A percentile compares a stretch with the other conserved stretches of the same genome.
Evolutionary conservation across 2,797 vertebrate genomes (phyloP).

Genomic region (Sphenopsis melanotis): DNA sequence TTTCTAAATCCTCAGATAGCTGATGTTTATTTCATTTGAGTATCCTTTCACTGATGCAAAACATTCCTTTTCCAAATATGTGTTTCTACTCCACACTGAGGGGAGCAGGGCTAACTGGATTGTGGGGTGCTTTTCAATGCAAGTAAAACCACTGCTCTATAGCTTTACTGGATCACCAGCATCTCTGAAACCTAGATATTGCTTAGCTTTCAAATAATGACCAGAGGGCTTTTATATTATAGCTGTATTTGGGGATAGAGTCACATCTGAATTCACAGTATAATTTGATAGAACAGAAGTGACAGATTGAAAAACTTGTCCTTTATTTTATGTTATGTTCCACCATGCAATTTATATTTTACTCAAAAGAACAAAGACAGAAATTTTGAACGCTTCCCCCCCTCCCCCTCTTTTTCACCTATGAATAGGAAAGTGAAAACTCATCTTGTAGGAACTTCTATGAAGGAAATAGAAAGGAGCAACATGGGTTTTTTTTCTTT

Average conservation of each 20-base stretch:
- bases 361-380: not conserved
- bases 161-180: not conserved
- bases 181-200: not conserved
- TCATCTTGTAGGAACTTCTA: not conserved
- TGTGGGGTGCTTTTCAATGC: not conserved
- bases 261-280: not conserved
- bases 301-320: not conserved
- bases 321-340: not conserved
- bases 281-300: not conserved
- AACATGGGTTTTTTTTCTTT: not conserved
- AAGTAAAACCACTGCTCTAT: not conserved
- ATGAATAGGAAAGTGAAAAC: not conserved
- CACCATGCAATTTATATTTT: not conserved
- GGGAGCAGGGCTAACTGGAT: not conserved
- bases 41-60: rapidly evolving
- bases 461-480: not conserved
- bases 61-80: not conserved
- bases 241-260: not conserved
- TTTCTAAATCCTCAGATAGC: not conserved
- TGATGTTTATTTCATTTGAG: not conserved
- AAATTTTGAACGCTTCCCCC: not conserved
- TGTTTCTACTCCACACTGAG: not conserved
- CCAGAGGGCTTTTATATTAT: not conserved
- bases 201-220: not conserved
- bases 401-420: rapidly evolving